phyloP scores from a whole-genome alignment of 1,140 invertebrate genomes.

The Epicauta chinensis region DNA sequence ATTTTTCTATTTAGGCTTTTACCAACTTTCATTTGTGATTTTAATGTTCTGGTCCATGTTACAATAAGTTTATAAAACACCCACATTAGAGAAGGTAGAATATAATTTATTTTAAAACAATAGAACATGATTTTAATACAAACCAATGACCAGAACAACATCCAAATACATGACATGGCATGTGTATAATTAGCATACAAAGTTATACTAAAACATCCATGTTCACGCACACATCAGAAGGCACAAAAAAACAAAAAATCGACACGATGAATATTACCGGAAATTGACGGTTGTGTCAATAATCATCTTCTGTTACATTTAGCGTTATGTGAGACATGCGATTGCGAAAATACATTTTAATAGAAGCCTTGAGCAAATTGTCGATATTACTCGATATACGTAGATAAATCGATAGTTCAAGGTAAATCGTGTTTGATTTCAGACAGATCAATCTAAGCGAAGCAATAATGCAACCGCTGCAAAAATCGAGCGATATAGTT shows the following conservation, averaged over 20 bases:
- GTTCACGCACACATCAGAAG: no score
- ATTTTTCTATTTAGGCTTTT: no score
- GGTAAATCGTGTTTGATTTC: constrained; percentile 8
- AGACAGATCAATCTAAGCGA: neutral
- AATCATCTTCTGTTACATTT: no score
- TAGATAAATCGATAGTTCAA: constrained; percentile 16
- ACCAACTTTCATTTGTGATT: neutral
- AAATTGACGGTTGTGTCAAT: constrained; percentile 14
- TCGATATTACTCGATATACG: constrained; percentile 10
- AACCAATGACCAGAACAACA: constrained; percentile 37
- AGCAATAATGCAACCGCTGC: no score
- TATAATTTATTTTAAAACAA: constrained; percentile 42
- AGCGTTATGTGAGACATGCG: no score
- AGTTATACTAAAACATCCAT: constrained; percentile 29
- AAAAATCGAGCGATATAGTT: no score
- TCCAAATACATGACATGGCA: constrained; percentile 40
- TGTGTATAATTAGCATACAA: constrained; percentile 42
- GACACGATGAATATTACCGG: constrained; percentile 18
- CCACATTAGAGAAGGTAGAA: constrained; percentile 27
- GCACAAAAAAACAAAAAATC: no score
- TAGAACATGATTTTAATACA: constrained; percentile 41
- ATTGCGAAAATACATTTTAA: constrained; percentile 8
- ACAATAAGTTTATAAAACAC: constrained; percentile 37
- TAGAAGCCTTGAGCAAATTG: constrained; percentile 10
- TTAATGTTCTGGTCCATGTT: constrained; percentile 24